phyloP scores from a whole-genome alignment of 35 echinoderm and acorn worm genomes.

The Ophiothrix spiculata region DNA sequence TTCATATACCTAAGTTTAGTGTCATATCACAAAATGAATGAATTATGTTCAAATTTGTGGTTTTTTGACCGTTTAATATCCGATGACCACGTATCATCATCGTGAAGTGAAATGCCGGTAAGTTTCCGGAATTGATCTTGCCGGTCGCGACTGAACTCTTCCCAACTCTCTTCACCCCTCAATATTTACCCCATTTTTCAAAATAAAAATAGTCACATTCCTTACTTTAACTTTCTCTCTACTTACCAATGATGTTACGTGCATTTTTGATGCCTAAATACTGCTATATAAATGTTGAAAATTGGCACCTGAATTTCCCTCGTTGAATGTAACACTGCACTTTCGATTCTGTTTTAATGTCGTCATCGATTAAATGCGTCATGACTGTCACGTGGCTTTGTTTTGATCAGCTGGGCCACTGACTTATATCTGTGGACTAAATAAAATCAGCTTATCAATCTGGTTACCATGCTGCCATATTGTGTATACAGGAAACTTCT shows the following conservation, averaged over 20 bases:
- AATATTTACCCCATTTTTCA: not conserved
- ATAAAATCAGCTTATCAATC: too few relatives aligned
- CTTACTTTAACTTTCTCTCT: not conserved
- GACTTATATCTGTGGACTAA: too few relatives aligned
- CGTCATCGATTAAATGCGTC: not conserved
- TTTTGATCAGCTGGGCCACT: too few relatives aligned
- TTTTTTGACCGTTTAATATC: not conserved
- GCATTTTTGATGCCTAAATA: not conserved
- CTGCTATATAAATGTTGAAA: not conserved
- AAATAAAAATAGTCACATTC: not conserved
- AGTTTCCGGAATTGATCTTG: not conserved
- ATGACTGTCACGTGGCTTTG: not conserved
- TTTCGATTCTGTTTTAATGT: not conserved
- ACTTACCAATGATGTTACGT: not conserved
- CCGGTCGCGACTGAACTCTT: not conserved
- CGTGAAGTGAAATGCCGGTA: not conserved
- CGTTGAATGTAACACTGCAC: not conserved
- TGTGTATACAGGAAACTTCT: too few relatives aligned
- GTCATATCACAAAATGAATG: too few relatives aligned
- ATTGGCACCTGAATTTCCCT: not conserved
- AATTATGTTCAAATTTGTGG: too few relatives aligned
- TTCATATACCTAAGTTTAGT: too few relatives aligned
- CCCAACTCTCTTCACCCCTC: not conserved
- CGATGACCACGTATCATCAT: not conserved
- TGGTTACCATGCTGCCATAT: too few relatives aligned